These are phyloP conservation scores for Cossypha niveicapilla DNA, from an alignment of 2,797 vertebrate species.

Conservation along the genomic window DNA sequence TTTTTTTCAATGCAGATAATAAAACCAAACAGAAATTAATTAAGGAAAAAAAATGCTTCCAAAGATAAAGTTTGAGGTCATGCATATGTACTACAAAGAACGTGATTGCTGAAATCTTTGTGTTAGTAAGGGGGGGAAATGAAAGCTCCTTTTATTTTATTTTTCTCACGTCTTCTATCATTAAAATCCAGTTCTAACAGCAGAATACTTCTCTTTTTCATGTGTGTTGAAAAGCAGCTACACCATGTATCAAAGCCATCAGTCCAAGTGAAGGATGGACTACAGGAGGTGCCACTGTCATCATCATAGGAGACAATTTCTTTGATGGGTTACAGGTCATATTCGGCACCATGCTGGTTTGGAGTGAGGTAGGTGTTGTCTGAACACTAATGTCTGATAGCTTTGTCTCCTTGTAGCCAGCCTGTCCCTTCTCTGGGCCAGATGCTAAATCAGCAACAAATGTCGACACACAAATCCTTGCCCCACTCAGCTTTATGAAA, in stretches of 20 bases:
- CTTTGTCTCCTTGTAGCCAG: slow-evolving; percentile 65
- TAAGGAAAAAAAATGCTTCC: neutral
- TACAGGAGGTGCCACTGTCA: slow-evolving; percentile 96
- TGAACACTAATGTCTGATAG: slow-evolving; percentile 75
- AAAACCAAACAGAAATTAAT: slow-evolving; percentile 54
- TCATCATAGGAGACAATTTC: slow-evolving; percentile 99
- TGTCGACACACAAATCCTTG: neutral
- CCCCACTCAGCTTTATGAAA: slow-evolving; percentile 11
- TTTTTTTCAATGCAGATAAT: slow-evolving; percentile 30
- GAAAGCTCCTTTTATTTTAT: slow-evolving; percentile 73
- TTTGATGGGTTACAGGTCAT: slow-evolving; percentile 99
- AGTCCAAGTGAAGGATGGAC: slow-evolving; percentile 99
- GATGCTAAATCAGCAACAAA: slow-evolving; percentile 52
- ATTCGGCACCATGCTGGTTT: slow-evolving; percentile 99
- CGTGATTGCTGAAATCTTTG: slow-evolving; percentile 63
- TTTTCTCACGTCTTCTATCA: slow-evolving; percentile 73
- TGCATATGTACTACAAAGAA: slow-evolving; percentile 4
- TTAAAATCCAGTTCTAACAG: slow-evolving; percentile 81
- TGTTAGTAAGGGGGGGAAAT: slow-evolving; percentile 59
- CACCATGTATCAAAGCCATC: slow-evolving; percentile 99
- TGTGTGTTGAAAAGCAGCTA: slow-evolving; percentile 87
- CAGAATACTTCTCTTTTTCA: slow-evolving; percentile 78
- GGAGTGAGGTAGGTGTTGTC: slow-evolving; percentile 94
- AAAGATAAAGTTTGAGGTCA: neutral
- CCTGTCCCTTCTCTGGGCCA: slow-evolving; percentile 42